Conservation (phyloP, 2,888 invertebrate genomes). For the Macaria notata region DNA sequence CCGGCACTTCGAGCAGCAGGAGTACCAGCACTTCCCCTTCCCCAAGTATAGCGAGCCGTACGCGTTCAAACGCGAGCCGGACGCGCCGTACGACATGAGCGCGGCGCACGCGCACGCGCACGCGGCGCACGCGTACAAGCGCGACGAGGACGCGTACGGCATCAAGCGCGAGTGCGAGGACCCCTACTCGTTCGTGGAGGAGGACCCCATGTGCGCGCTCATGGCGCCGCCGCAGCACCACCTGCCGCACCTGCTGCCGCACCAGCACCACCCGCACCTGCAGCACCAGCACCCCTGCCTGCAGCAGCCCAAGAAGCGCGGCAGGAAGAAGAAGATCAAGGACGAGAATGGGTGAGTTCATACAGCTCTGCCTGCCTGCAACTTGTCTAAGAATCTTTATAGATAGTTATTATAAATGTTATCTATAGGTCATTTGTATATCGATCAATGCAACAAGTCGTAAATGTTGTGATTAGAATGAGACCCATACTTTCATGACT, state of each 20-base stretch:
- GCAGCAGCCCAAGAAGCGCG: conserved; percentile 89
- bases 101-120: conserved; percentile 55
- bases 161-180: conserved; percentile 87
- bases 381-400: too few relatives aligned
- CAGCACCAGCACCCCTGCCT: conserved; percentile 75
- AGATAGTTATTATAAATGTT: too few relatives aligned
- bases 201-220: conserved; percentile 85
- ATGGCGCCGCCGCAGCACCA: conserved; percentile 63
- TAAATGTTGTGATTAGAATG: too few relatives aligned
- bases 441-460: too few relatives aligned
- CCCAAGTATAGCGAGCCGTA: conserved; percentile 70
- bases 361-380: background rate
- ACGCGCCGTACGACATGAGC: conserved; percentile 74
- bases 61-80: conserved; percentile 68
- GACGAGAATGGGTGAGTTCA: conserved; percentile 82
- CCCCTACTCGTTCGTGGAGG: conserved; percentile 93
- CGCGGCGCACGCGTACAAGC: conserved; percentile 42
- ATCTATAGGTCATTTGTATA: too few relatives aligned
- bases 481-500: too few relatives aligned
- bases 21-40: conserved; percentile 71
- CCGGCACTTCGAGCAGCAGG: conserved; percentile 61
- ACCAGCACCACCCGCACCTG: conserved; percentile 61
- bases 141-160: conserved; percentile 68
- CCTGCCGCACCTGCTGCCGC: conserved; percentile 62
- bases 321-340: conserved; percentile 92